Evolutionary conservation across 2,113 vertebrate genomes (phyloP).

Genomic region (Crocuta crocuta): DNA sequence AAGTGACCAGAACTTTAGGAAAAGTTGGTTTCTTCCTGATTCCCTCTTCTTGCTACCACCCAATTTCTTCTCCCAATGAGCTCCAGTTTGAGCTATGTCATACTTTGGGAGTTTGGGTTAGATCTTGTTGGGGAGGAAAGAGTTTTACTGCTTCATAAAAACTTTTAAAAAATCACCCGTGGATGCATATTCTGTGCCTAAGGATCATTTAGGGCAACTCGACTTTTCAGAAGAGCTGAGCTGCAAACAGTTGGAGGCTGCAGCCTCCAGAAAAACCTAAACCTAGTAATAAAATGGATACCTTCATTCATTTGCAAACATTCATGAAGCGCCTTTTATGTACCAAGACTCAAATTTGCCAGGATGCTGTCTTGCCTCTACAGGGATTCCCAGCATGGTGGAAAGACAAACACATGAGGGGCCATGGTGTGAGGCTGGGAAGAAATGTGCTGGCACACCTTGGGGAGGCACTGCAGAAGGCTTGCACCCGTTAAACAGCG

Average conservation of each 20-base stretch:
- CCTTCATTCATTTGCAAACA: background rate
- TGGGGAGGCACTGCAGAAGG: accelerated
- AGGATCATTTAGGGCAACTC: background rate
- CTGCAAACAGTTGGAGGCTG: background rate
- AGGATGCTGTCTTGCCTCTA: background rate
- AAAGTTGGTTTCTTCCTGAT: background rate
- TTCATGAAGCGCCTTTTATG: background rate
- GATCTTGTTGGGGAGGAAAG: background rate
- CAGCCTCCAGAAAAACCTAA: background rate
- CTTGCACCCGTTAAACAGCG: background rate
- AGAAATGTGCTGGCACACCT: too few relatives aligned
- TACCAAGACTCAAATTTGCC: background rate
- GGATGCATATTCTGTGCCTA: background rate
- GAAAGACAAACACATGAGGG: background rate
- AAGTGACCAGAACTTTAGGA: background rate
- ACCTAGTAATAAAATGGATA: background rate
- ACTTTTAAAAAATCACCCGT: background rate
- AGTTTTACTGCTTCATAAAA: background rate
- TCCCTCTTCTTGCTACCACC: background rate
- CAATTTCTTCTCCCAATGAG: background rate
- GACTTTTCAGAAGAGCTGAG: background rate
- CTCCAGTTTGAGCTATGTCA: background rate
- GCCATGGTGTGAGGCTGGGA: background rate
- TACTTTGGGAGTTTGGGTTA: background rate
- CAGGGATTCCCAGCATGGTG: background rate